Base-by-base conservation (phyloP, 2,797 vertebrate species). In the Euphonia xanthogaster region DNA sequence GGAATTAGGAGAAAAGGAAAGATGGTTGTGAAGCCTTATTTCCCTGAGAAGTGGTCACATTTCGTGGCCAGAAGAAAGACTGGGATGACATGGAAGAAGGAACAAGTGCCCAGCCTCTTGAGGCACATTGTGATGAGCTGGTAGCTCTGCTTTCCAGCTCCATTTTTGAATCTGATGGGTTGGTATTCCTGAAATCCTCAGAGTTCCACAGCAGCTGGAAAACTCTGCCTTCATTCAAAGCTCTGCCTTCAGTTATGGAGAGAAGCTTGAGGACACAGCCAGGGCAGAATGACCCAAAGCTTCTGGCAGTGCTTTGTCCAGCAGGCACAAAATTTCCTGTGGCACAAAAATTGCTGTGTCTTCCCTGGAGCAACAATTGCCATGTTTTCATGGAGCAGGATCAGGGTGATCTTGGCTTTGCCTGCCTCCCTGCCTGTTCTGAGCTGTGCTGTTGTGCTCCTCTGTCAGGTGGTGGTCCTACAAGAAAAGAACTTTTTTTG, bases 201-300 rank as follows among this genome's bases (percentile, higher is more conserved):
- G 25, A 28, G 54, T 7, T 24, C 39, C 39, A 17, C 21, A 48
- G 16, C 27, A 44, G 8, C 50, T 23, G 8, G 11, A 61, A 28
- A n/a, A 18, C 72, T 83, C 63, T 73, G 45, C 28, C 35, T 42
- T 50, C 45, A 9, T 35, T 44, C 73, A 50, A 19, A 78, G 40
- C 53, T 40, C 39, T 35, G 39, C 45, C 60, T 58, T 84, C 17
- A 40, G 5, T 44, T 14, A 3, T 4, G 23, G 40, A 72, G 37
- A 71, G 67, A 27, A 75, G 2, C 60, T 31, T 33, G 42, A 60
- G 57, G 57, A n/a, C 30, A 22, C 0, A 0, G 12, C 24, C 0
- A 27, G 48, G 54, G 35, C 51, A 47, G 39, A 76, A 14, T n/a
- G 77, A 73, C 42, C 42, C 63, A 40, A 21, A 21, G 27, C 23